Percentiles rank a stretch among this genome's conserved stretches.
Conservation (phyloP, 2,888 invertebrate species). For the Apantesis nais region DNA sequence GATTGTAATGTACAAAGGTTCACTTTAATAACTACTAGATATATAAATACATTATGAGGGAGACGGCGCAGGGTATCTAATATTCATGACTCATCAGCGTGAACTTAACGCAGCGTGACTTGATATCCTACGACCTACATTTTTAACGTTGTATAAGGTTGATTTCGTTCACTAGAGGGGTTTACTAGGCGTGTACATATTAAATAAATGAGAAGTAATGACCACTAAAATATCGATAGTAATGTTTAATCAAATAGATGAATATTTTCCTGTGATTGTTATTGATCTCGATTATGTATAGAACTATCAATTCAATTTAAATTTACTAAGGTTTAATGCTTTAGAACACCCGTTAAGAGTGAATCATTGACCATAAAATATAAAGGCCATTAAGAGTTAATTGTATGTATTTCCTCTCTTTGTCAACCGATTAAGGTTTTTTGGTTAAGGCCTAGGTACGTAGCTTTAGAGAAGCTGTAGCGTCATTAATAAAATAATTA, state of each 20-base stretch:
- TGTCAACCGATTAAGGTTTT: background rate
- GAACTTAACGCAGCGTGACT: slow-evolving; percentile 60
- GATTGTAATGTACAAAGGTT: slow-evolving; percentile 4
- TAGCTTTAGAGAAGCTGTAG: background rate
- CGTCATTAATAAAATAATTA: background rate
- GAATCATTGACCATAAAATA: no score
- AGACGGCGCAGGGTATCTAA: slow-evolving; percentile 20
- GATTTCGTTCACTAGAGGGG: slow-evolving; percentile 10
- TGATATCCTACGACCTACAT: slow-evolving; percentile 51
- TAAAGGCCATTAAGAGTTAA: background rate
- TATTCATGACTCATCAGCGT: slow-evolving; percentile 50
- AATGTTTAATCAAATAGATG: background rate
- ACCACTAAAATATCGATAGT: background rate
- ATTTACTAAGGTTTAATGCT: background rate
- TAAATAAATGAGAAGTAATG: background rate
- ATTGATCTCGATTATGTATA: background rate
- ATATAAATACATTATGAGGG: slow-evolving; percentile 39
- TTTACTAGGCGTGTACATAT: slow-evolving; percentile 2
- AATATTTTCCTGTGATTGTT: background rate
- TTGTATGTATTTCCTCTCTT: background rate
- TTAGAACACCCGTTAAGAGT: no score
- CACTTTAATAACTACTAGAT: slow-evolving; percentile 21
- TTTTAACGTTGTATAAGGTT: slow-evolving; percentile 43
- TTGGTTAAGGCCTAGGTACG: no score
- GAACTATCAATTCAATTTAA: background rate